These are phyloP conservation scores for Anser cygnoides DNA, from an alignment of 2,113 vertebrate genomes.

Conservation along the genomic window DNA sequence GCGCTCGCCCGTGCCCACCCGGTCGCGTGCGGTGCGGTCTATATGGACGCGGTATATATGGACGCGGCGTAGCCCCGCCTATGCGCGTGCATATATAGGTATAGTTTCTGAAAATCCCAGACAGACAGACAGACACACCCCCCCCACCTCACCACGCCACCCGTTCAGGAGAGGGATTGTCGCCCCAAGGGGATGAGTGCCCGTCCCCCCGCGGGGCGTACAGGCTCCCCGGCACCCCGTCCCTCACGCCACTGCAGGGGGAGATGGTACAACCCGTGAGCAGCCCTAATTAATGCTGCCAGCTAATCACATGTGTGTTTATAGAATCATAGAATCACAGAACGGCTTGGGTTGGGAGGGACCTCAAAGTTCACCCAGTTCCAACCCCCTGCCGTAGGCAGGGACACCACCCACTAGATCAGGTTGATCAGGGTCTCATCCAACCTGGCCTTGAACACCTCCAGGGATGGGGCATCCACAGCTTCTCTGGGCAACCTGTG, in stretches of 20 bases:
- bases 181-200: neutral
- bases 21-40: conserved; percentile 62
- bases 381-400: no score
- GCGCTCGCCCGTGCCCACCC: neutral
- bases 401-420: no score
- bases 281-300: neutral
- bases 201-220: neutral
- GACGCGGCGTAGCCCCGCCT: conserved; percentile 11
- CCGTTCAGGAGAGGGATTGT: neutral
- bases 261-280: neutral
- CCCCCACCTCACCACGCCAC: neutral
- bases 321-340: no score
- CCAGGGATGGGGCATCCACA: no score
- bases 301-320: neutral
- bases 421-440: no score
- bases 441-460: no score
- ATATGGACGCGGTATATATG: neutral
- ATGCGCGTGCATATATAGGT: conserved; percentile 73
- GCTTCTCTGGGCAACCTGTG: no score
- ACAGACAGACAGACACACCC: rapidly evolving
- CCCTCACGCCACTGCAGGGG: rapidly evolving
- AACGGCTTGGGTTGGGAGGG: no score
- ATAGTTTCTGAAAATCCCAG: conserved; percentile 74
- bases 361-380: no score
- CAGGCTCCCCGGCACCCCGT: neutral